A percentile compares a stretch with the other conserved stretches of the same genome.
phyloP scores from a whole-genome alignment of 2,797 vertebrate species.

The Tympanoctomys barrerae region DNA sequence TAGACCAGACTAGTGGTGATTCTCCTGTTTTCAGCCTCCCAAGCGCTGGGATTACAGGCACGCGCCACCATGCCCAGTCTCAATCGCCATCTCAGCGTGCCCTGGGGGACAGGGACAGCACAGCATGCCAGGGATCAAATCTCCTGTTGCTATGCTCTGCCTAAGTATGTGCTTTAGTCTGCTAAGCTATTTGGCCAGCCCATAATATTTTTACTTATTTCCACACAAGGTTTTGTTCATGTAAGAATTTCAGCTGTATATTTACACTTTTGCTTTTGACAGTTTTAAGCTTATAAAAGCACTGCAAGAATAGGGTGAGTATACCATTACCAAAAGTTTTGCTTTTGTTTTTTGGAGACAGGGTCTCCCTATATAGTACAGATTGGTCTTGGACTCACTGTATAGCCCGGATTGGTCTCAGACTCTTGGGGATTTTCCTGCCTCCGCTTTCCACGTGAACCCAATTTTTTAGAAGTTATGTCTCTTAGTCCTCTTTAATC shows the following conservation, averaged over 20 bases:
- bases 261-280: conserved; percentile 32
- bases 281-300: conserved; percentile 26
- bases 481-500: background rate
- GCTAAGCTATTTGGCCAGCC: too few relatives aligned
- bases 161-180: too few relatives aligned
- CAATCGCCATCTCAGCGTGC: too few relatives aligned
- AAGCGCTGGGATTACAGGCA: too few relatives aligned
- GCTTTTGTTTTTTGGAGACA: background rate
- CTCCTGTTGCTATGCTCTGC: too few relatives aligned
- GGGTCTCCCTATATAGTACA: background rate
- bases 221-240: background rate
- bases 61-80: too few relatives aligned
- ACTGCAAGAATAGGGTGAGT: background rate
- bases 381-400: background rate
- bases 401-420: background rate
- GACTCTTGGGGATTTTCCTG: background rate
- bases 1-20: too few relatives aligned
- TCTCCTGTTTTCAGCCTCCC: too few relatives aligned
- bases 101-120: too few relatives aligned
- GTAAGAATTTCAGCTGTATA: background rate
- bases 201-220: background rate
- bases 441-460: background rate
- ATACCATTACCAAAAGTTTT: background rate
- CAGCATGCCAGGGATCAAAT: too few relatives aligned
- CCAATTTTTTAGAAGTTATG: background rate